These are phyloP conservation scores for Raja brachyura DNA, from an alignment of 2,113 vertebrate species.

Conservation along the genomic window DNA sequence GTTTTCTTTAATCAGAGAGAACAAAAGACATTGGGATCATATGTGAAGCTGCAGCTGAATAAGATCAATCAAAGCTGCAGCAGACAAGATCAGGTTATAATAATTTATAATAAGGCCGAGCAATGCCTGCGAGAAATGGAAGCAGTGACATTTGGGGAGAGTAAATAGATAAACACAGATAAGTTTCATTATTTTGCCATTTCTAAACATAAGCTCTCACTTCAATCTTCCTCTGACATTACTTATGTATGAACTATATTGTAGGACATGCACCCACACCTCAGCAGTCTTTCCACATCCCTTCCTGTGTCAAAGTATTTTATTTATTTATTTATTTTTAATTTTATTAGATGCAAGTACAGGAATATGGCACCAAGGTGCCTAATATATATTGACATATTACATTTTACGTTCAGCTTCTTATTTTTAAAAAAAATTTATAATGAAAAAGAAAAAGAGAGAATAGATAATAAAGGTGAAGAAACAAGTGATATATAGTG, in stretches of 20 bases:
- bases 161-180: background rate
- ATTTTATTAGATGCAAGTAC: no score
- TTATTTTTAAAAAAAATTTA: no score
- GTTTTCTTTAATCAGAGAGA: background rate
- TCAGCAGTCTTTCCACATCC: background rate
- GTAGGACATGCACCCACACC: background rate
- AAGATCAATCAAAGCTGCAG: background rate
- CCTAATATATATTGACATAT: no score
- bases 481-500: no score
- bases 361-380: no score
- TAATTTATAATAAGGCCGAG: background rate
- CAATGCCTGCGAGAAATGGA: background rate
- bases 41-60: background rate
- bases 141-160: background rate
- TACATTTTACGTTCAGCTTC: no score
- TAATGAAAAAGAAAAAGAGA: no score
- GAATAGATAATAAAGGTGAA: no score
- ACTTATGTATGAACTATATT: background rate
- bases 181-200: background rate
- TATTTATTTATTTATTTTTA: no score
- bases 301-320: background rate
- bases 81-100: background rate
- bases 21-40: background rate
- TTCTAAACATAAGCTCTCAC: background rate
- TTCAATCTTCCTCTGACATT: background rate